Percentiles rank a stretch among this genome's conserved stretches.
These are phyloP conservation scores for Tigriopus japonicus DNA, from an alignment of 1,140 invertebrate species.

Conservation along the genomic window DNA sequence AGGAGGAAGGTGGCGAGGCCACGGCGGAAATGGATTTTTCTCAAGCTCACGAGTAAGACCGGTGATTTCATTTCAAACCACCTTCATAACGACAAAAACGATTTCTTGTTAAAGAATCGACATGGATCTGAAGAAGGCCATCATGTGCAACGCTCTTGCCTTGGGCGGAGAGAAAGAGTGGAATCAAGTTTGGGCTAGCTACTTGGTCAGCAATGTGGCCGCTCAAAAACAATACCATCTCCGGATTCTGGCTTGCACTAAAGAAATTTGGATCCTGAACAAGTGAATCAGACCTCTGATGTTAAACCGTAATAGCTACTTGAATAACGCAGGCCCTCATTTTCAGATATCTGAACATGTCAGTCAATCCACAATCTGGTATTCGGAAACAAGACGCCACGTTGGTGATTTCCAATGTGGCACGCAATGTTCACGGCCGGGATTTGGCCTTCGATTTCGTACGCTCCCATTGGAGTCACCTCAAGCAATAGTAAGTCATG, in stretches of 20 bases:
- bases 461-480: conserved; percentile 44
- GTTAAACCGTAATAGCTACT: no score
- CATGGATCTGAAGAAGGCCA: conserved; percentile 21
- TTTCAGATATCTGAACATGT: conserved; percentile 18
- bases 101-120: no score
- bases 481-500: conserved; percentile 23
- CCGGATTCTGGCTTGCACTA: conserved; percentile 40
- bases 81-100: no score
- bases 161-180: conserved; percentile 28
- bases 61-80: no score
- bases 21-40: no score
- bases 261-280: conserved; percentile 24
- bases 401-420: conserved; percentile 39
- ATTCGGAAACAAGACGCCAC: conserved; percentile 48
- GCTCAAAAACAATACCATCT: conserved; percentile 41
- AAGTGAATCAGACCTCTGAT: conserved; percentile 12
- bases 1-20: no score
- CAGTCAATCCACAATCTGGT: conserved; percentile 17
- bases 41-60: no score
- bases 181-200: conserved; percentile 26
- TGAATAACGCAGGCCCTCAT: no score
- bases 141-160: conserved; percentile 29
- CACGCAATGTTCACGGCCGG: conserved; percentile 29
- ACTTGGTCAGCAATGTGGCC: conserved; percentile 23
- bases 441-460: conserved; percentile 51